These are phyloP conservation scores for Eulimnadia texana DNA, from an alignment of 1,140 invertebrate species.

Conservation along the genomic window DNA sequence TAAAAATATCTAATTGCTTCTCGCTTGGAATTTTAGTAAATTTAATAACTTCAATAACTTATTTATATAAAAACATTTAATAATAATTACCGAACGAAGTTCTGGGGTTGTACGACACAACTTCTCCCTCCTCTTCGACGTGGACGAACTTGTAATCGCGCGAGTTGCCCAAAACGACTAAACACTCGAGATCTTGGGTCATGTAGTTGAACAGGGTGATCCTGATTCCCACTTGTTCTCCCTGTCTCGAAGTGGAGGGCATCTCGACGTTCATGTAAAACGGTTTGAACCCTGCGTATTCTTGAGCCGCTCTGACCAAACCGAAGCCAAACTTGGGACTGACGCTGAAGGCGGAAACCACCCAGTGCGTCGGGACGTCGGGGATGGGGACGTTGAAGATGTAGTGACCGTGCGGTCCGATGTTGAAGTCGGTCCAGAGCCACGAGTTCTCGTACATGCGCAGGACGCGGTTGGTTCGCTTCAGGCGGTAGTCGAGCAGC, in stretches of 20 bases:
- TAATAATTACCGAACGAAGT: slow-evolving; percentile 50
- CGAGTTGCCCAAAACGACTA: slow-evolving; percentile 71
- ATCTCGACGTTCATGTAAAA: slow-evolving; percentile 94
- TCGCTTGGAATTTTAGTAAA: not conserved
- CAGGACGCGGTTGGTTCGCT: slow-evolving; percentile 68
- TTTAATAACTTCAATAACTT: not conserved
- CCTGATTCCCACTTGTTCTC: slow-evolving; percentile 84
- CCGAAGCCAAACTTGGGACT: slow-evolving; percentile 72
- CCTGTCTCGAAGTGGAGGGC: slow-evolving; percentile 62
- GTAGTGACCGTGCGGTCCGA: slow-evolving; percentile 64
- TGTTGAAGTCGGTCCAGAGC: slow-evolving; percentile 87
- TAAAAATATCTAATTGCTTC: not conserved
- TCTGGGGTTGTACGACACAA: slow-evolving; percentile 59
- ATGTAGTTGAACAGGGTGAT: slow-evolving; percentile 91
- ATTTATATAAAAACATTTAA: not conserved
- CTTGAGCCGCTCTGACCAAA: slow-evolving; percentile 58
- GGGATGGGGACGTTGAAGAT: slow-evolving; percentile 82
- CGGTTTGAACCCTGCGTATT: slow-evolving; percentile 67
- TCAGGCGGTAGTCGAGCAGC: slow-evolving; percentile 55
- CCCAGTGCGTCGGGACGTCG: slow-evolving; percentile 66
- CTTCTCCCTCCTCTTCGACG: slow-evolving; percentile 66
- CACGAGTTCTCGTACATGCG: slow-evolving; percentile 85
- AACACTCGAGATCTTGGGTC: slow-evolving; percentile 62
- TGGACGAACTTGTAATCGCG: slow-evolving; percentile 85
- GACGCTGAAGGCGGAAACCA: slow-evolving; percentile 80